phyloP scores from a whole-genome alignment of 2,113 vertebrate species.

The Cynoglossus semilaevis region DNA sequence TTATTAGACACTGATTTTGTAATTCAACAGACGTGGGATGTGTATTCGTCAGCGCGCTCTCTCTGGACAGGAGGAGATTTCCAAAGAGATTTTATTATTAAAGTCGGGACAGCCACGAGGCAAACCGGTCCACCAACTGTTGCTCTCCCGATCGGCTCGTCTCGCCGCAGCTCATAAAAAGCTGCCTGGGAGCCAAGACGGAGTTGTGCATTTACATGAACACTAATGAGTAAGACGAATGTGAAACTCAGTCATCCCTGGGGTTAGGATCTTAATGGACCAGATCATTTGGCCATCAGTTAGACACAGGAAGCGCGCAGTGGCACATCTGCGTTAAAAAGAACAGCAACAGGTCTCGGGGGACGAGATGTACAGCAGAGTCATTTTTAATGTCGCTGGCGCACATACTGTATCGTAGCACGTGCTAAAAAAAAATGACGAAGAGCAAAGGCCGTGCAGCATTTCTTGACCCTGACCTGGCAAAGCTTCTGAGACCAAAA shows the following conservation, averaged over 20 bases:
- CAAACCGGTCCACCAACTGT: constrained; percentile 25
- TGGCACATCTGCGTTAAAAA: constrained; percentile 19
- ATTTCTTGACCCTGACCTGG: too few species aligned
- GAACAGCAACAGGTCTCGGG: constrained; percentile 33
- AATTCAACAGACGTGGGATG: not conserved
- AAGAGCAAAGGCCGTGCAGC: too few species aligned
- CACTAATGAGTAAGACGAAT: constrained; percentile 51
- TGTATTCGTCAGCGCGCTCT: not conserved
- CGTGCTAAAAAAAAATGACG: too few species aligned
- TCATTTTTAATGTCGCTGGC: too few species aligned
- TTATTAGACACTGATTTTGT: not conserved
- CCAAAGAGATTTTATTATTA: constrained; percentile 13
- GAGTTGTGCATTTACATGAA: constrained; percentile 46
- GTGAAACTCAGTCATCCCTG: constrained; percentile 25
- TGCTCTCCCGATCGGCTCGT: constrained; percentile 15
- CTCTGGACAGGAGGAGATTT: constrained; percentile 9
- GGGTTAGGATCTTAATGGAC: constrained; percentile 45
- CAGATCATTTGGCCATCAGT: constrained; percentile 55
- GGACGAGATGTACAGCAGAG: constrained; percentile 31
- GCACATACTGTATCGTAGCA: too few species aligned
- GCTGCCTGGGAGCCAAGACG: constrained; percentile 38
- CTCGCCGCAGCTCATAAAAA: constrained; percentile 44
- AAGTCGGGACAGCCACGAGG: constrained; percentile 6
- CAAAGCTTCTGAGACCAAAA: constrained; percentile 11
- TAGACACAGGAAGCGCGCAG: constrained; percentile 27